Percentiles rank a stretch among this genome's conserved stretches.
phyloP scores from a whole-genome alignment of 2,888 invertebrate genomes.

The Scaptomyza tumidula region DNA sequence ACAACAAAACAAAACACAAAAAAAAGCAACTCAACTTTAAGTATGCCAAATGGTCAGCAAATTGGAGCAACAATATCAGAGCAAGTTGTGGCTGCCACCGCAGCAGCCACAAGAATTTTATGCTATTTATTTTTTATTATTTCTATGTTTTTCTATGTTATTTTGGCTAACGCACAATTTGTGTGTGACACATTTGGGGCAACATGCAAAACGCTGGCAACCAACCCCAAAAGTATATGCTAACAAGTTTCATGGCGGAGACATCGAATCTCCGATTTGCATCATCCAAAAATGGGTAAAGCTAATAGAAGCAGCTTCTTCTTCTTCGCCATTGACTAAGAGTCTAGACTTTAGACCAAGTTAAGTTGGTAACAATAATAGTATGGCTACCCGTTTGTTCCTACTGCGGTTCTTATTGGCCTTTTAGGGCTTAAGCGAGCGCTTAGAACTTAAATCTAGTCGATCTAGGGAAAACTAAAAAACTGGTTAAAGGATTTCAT shows the following conservation, averaged over 20 bases:
- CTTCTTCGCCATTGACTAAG: background rate
- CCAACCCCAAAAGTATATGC: slow-evolving; percentile 42
- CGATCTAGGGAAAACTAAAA: background rate
- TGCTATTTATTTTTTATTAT: slow-evolving; percentile 1
- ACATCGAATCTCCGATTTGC: slow-evolving; percentile 37
- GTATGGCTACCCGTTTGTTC: slow-evolving; percentile 10
- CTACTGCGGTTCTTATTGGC: slow-evolving; percentile 3
- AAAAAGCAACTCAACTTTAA: slow-evolving; percentile 32
- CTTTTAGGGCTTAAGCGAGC: slow-evolving; percentile 29
- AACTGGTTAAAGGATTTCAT: too few species aligned
- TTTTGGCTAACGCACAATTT: slow-evolving; percentile 60
- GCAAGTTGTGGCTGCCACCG: slow-evolving; percentile 15
- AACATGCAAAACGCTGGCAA: slow-evolving; percentile 45
- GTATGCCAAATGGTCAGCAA: slow-evolving; percentile 76
- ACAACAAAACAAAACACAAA: slow-evolving; percentile 4
- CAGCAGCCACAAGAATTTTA: slow-evolving; percentile 2
- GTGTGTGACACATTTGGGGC: slow-evolving; percentile 72
- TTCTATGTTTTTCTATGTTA: slow-evolving; percentile 5
- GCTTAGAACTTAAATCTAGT: slow-evolving; percentile 5
- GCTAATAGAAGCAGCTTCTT: slow-evolving; percentile 10
- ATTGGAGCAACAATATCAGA: slow-evolving; percentile 57
- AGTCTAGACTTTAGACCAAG: slow-evolving; percentile 6
- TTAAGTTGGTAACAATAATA: slow-evolving; percentile 12
- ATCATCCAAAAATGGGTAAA: slow-evolving; percentile 11
- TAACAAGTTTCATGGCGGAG: slow-evolving; percentile 16